Conservation (phyloP, 1,140 invertebrate genomes). For the Goniozus legneri region DNA sequence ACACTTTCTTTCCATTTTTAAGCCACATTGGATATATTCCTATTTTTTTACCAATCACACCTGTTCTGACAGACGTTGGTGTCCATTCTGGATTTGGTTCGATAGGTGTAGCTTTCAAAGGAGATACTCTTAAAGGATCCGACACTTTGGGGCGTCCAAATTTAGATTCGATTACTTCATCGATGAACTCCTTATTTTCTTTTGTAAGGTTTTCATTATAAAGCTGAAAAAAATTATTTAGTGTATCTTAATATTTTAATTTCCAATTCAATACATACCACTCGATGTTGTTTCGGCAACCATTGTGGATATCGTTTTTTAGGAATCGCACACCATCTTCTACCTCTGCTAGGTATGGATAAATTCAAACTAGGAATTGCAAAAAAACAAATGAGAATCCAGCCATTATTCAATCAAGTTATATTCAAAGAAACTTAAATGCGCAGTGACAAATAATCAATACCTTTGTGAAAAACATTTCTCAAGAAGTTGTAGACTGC, state of each 20-base stretch:
- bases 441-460: not conserved
- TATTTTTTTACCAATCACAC: slow-evolving; percentile 90
- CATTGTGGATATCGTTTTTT: slow-evolving; percentile 58
- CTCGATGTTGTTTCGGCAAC: slow-evolving; percentile 54
- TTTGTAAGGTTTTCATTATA: slow-evolving; percentile 68
- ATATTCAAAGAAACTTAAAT: not conserved
- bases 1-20: slow-evolving; percentile 76
- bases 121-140: slow-evolving; percentile 37
- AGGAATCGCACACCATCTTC: slow-evolving; percentile 28
- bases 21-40: slow-evolving; percentile 90
- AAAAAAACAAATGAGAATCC: slow-evolving; percentile 13
- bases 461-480: slow-evolving; percentile 37
- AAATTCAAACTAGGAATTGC: slow-evolving; percentile 6
- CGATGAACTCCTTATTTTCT: slow-evolving; percentile 80
- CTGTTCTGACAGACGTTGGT: slow-evolving; percentile 64
- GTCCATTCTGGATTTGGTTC: slow-evolving; percentile 63
- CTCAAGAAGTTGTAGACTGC: slow-evolving; percentile 21
- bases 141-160: slow-evolving; percentile 52
- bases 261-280: slow-evolving; percentile 41
- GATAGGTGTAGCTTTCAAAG: slow-evolving; percentile 58
- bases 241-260: slow-evolving; percentile 8
- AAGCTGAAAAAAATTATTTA: slow-evolving; percentile 49
- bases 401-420: not conserved
- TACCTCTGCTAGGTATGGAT: slow-evolving; percentile 13
- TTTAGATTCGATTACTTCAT: slow-evolving; percentile 71